phyloP scores from a whole-genome alignment of 2,113 vertebrate genomes.

The Shinisaurus crocodilurus region DNA sequence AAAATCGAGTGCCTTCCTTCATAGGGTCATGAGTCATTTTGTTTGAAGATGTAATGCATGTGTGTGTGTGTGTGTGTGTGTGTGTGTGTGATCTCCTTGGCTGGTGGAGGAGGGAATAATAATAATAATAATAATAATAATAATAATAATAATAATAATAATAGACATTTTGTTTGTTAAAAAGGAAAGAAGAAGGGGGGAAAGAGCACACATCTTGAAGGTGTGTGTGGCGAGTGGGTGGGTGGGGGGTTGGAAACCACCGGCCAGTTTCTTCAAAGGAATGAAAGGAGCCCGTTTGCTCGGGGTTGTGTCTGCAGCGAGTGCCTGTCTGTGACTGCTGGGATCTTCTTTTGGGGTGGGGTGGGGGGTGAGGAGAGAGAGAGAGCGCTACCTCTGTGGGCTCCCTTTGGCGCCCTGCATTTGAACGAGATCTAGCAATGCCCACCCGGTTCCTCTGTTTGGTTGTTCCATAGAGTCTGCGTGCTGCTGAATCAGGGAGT shows the following conservation, averaged over 20 bases:
- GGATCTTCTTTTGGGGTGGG: slow-evolving; percentile 37
- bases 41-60: slow-evolving; percentile 83
- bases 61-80: slow-evolving; percentile 45
- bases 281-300: slow-evolving; percentile 30
- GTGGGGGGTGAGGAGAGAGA: slow-evolving; percentile 12
- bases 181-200: slow-evolving; percentile 63
- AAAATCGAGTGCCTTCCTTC: slow-evolving; percentile 78
- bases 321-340: slow-evolving; percentile 36
- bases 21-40: slow-evolving; percentile 83
- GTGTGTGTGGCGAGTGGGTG: slow-evolving; percentile 43
- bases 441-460: slow-evolving; percentile 88
- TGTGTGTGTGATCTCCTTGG: slow-evolving; percentile 78
- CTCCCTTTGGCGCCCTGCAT: slow-evolving; percentile 82
- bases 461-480: slow-evolving; percentile 90
- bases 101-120: slow-evolving; percentile 53
- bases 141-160: not conserved
- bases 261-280: slow-evolving; percentile 44
- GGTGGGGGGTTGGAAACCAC: not conserved
- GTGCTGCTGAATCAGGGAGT: slow-evolving; percentile 87
- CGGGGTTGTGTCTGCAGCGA: slow-evolving; percentile 37
- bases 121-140: not conserved
- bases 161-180: not conserved
- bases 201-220: slow-evolving; percentile 31
- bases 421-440: slow-evolving; percentile 84
- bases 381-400: slow-evolving; percentile 49